Evolutionary conservation across 2,888 invertebrate genomes (phyloP), one percentile per base, ranked within the genome.

Genomic region (Dyspetes luteomarginatus): DNA sequence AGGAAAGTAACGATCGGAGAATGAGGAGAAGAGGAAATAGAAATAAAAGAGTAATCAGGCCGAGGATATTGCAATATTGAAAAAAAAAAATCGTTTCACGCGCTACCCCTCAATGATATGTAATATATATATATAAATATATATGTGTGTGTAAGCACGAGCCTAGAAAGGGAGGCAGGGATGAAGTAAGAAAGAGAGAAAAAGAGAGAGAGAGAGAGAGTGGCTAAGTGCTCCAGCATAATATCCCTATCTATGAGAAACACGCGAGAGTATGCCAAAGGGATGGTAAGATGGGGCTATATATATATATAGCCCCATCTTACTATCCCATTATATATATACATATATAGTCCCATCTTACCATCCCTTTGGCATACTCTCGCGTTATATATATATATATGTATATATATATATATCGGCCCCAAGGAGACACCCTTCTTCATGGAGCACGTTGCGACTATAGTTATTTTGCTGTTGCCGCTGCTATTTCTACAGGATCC

Each of bases 201-300:
- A 50, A 60, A 56, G 69, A n/a, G n/a, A 36, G 36, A 36, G 36
- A 36, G 30, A 24, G 15, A 60, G 60, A 60, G 71, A 60, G 71
- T 24, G 48, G 71, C 79, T 80, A 75, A 80, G 79, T 80, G 79
- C 71, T 67, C 71, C 45, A 65, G 75, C 48, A 75, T 71, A 80
- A 80, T 80, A 80, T 80, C 71, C 58, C 69, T 80, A 75, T 80
- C 79, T 80, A 75, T 75, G 65, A 67, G 71, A 80, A 80, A 80
- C 79, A 75, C 60, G 79, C 79, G 71, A 74, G 52, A 71, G 60
- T 65, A 50, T n/a, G 56, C 64, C 62, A 24, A 30, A 64, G 62
- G 60, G 67, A 28, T 30, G 43, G 50, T 26, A n/a, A 12, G 12
- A 2, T 7, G 36, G 9, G 12, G 12, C 36, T 36, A 0, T 36